phyloP scores from a whole-genome alignment of 2,888 invertebrate genomes.

The Gymnocheta viridis region DNA sequence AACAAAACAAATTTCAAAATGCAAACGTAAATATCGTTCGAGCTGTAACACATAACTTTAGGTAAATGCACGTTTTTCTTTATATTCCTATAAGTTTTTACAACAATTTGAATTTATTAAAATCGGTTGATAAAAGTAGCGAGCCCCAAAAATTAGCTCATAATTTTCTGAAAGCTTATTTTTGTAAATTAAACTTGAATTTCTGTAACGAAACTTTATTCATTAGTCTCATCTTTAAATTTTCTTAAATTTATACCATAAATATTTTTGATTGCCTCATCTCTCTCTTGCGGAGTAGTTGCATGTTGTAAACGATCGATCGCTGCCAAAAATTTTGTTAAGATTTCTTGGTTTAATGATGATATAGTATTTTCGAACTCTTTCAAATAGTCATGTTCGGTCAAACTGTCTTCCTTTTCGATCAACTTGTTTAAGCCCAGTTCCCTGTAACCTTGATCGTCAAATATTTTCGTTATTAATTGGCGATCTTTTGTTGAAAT shows the following conservation, averaged over 20 bases:
- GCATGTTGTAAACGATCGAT: background rate
- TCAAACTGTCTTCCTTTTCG: background rate
- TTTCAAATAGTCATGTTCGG: background rate
- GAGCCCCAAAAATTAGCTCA: too few relatives aligned
- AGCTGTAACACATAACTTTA: too few relatives aligned
- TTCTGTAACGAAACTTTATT: too few relatives aligned
- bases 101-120: too few relatives aligned
- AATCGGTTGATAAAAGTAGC: too few relatives aligned
- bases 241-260: background rate
- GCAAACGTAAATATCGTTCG: too few relatives aligned
- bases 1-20: too few relatives aligned
- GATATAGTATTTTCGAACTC: constrained; percentile 2
- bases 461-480: background rate
- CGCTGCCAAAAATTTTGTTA: background rate
- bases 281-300: background rate
- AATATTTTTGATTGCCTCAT: background rate
- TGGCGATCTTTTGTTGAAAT: background rate
- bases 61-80: too few relatives aligned
- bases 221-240: background rate
- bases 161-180: too few relatives aligned
- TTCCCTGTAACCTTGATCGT: background rate
- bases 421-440: background rate
- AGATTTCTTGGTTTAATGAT: background rate
- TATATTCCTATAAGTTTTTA: too few relatives aligned
- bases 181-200: too few relatives aligned